Conservation (phyloP, 2,888 invertebrate species). For the Osmoderma eremita region DNA sequence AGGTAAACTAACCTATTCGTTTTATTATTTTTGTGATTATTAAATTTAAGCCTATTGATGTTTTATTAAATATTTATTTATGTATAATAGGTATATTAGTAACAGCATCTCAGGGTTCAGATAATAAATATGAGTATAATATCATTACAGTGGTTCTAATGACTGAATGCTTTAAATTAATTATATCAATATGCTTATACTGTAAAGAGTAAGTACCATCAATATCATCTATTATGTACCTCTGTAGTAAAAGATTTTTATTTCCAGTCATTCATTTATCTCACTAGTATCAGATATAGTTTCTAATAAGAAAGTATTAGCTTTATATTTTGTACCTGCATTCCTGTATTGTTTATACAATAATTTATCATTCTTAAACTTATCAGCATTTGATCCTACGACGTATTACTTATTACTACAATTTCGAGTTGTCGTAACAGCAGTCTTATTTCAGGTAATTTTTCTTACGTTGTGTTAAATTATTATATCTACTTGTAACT, state of each 20-base stretch:
- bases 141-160: conserved; percentile 88
- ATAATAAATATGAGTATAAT: conserved; percentile 86
- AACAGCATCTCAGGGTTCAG: conserved; percentile 85
- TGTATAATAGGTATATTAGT: conserved; percentile 82
- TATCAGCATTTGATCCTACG: conserved; percentile 92
- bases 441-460: conserved; percentile 87
- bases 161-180: conserved; percentile 86
- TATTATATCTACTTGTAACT: conserved; percentile 2
- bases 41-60: too few species aligned
- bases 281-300: conserved; percentile 68
- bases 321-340: conserved; percentile 90
- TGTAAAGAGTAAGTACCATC: conserved; percentile 70
- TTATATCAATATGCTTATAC: conserved; percentile 77
- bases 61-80: too few species aligned
- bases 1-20: conserved; percentile 69
- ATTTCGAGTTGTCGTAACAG: conserved; percentile 91
- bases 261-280: conserved; percentile 71
- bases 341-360: conserved; percentile 94
- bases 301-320: conserved; percentile 73
- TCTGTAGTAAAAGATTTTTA: conserved; percentile 38
- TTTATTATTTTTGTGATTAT: conserved; percentile 47
- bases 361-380: conserved; percentile 90
- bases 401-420: conserved; percentile 92
- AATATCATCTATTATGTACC: not conserved
- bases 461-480: conserved; percentile 24